Conservation (phyloP, 1,140 invertebrate genomes). For the Drosophila fuyamai region DNA sequence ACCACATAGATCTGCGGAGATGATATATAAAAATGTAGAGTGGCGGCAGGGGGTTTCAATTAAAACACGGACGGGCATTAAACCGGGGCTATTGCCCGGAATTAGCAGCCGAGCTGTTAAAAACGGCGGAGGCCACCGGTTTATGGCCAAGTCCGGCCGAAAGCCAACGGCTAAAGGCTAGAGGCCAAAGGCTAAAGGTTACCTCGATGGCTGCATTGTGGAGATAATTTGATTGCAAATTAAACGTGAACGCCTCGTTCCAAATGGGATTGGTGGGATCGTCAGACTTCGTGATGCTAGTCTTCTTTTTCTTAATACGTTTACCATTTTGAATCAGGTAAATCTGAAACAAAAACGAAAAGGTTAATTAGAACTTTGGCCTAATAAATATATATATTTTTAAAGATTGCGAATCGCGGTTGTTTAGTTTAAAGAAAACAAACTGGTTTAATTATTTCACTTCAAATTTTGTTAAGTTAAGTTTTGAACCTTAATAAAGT, state of each 20-base stretch:
- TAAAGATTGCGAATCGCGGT: no score
- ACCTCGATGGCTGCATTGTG: conserved; percentile 91
- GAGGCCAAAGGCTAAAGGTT: conserved; percentile 40
- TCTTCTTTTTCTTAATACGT: conserved; percentile 95
- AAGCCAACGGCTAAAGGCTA: conserved; percentile 18
- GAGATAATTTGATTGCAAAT: conserved; percentile 89
- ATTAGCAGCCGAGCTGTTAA: conserved; percentile 40
- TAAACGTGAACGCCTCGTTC: conserved; percentile 97
- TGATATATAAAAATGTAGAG: not conserved
- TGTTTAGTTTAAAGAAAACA: no score
- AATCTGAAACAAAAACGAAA: conserved; percentile 79
- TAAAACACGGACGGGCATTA: conserved; percentile 46
- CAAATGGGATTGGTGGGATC: conserved; percentile 95
- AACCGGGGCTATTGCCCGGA: conserved; percentile 31
- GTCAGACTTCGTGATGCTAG: conserved; percentile 94
- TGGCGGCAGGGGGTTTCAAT: conserved; percentile 35
- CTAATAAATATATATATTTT: no score
- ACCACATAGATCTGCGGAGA: conserved; percentile 85
- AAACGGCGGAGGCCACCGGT: conserved; percentile 17
- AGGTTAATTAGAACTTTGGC: not conserved
- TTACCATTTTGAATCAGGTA: conserved; percentile 94
- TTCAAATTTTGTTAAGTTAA: no score
- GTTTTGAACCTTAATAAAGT: no score
- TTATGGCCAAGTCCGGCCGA: conserved; percentile 2
- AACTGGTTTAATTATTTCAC: no score